These are phyloP conservation scores for Sigmodon hispidus DNA, from an alignment of 2,113 vertebrate species.

Conservation along the genomic window DNA sequence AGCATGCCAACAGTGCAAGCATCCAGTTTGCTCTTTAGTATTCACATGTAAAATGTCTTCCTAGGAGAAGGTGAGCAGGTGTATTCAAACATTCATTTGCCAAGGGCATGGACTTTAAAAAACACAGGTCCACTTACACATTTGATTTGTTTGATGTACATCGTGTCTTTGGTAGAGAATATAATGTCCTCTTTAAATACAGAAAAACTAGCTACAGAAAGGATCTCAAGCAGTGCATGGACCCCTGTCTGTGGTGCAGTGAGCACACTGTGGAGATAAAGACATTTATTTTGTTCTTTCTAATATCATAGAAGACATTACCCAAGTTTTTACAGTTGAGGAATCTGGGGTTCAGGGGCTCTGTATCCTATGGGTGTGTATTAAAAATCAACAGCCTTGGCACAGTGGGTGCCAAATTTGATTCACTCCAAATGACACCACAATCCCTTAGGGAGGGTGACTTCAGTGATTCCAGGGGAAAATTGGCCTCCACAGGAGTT, in stretches of 20 bases:
- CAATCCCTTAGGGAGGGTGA: not conserved
- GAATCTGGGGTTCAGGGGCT: not conserved
- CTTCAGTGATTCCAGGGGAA: not conserved
- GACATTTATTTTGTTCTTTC: not conserved
- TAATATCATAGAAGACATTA: not conserved
- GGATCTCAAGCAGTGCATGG: not conserved
- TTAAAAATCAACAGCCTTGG: not conserved
- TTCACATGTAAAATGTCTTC: slow-evolving; percentile 1
- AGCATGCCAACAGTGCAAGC: slow-evolving; percentile 80
- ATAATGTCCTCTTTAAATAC: not conserved
- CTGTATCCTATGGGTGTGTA: not conserved
- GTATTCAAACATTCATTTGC: slow-evolving; percentile 17
- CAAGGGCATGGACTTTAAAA: not conserved
- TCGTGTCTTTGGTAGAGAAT: not conserved
- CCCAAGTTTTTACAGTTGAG: not conserved
- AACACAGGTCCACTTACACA: not conserved
- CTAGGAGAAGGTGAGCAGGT: not conserved
- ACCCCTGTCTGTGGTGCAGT: no score
- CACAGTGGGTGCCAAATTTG: not conserved
- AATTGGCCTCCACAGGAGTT: not conserved
- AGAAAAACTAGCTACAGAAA: not conserved
- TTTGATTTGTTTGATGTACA: not conserved
- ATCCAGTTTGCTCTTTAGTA: slow-evolving; percentile 74
- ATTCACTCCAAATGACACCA: not conserved
- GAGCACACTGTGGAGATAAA: not conserved